Evolutionary conservation across 2,888 invertebrate genomes (phyloP), one percentile per base, ranked within the genome.

Genomic region (Yponomeuta evonymella): DNA sequence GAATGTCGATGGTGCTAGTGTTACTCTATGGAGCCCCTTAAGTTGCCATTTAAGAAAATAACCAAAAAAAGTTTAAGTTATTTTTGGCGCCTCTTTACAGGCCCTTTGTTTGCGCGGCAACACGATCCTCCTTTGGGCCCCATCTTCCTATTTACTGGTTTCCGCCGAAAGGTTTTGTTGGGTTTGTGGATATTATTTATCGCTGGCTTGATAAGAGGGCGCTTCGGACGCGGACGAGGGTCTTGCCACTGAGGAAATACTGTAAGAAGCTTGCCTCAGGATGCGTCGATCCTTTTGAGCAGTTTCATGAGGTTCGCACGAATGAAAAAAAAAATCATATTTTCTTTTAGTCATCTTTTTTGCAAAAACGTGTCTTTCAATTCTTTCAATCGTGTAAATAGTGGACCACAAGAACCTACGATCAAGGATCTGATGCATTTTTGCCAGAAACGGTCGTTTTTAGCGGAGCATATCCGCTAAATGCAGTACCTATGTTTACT

Each of bases 181-280:
- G 48, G 43, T 70, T 73, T 67, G 72, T 63, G 43, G 71, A 67
- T 72, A 71, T 77, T 80, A 77, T 80, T 81, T 81, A 80, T 81
- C 77, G 81, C 76, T 75, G 76, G 71, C 68, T 72, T 74, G 79
- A 79, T 80, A 81, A 79, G 78, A 78, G 51, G 78, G 33, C 67
- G 23, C 43, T 67, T 67, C 48, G 43, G 23, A 43, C 67, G 36
- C 36, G 43, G 48, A 67, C 67, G 48, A 48, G 67, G 67, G 67
- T 67, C 48, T 9, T 4, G 65, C 9, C 11, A 29, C 30, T 4
- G 51, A 58, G 15, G 15, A 58, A 58, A 15, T 58, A 58, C 51
- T 12, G 51, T 4, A 2, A 58, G 51, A 58, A 58, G 15, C 15
- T 43, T 43, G 43, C 43, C 43, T 43, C 33, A 33, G 33, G 33